Base-by-base conservation (phyloP, 1,140 invertebrate genomes). In the Heliconius congener region DNA sequence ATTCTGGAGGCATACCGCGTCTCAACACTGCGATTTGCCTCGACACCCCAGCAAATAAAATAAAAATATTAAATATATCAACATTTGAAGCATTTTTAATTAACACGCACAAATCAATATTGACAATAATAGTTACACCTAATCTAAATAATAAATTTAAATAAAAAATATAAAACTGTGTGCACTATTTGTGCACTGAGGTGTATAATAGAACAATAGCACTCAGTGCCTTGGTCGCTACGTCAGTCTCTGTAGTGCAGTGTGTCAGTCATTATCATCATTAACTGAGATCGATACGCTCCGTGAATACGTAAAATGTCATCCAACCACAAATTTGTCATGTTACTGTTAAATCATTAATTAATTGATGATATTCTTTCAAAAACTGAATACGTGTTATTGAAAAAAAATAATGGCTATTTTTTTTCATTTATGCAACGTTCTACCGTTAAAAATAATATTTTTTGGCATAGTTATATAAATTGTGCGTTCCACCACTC, bases 181-280 rank as follows among this genome's bases (percentile, higher is more conserved):
- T 37, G 3, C 27, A 57, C 6, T 76, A 76, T 60, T 66, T 60
- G 6, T 73, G 71, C 55, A 80, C 34, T 57, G 11, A 0, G 19
- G 79, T 80, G 74, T 80, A 80, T 46, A 37, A 52, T 66, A 39
- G 39, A 73, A 77, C 74, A 80, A 73, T 80, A 50, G 71, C 70
- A 73, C 55, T 73, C 71, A 73, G 55, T 52, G 34, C 52, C 27
- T 71, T 77, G 71, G 71, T n/a, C 71, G 71, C 71, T 42, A 72
- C 71, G 71, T 72, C 71, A 72, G 34, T 42, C 71, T 72, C 52
- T 72, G 42, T 71, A 79, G 70, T 74, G 72, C 71, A 74, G 30
- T 79, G 77, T 66, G 72, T 82, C 74, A 77, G 34, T 82, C 71
- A 82, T 79, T 79, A 74, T 74, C 78, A 74, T 73, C 57, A 82